Evolutionary conservation across 2,113 vertebrate species (phyloP).

Genomic region (Melanotaenia duboulayi): DNA sequence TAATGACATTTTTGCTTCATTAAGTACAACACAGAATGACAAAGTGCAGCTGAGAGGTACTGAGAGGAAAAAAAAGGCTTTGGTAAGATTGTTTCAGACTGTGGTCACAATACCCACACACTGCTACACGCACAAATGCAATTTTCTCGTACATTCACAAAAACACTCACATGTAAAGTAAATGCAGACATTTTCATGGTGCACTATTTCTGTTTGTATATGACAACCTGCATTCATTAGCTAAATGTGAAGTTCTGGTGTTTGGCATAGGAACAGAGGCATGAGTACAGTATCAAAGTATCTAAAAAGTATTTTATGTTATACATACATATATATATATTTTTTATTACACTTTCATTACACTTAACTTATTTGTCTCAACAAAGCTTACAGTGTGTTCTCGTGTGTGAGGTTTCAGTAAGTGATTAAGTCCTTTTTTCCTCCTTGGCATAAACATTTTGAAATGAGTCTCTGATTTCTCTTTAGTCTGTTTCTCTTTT

Average conservation of each 20-base stretch:
- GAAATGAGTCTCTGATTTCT: too few species aligned
- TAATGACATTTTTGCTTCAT: constrained; percentile 43
- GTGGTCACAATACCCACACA: constrained; percentile 35
- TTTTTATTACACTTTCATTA: too few species aligned
- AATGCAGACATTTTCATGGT: constrained; percentile 18
- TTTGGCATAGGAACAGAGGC: not conserved
- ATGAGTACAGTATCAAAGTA: too few species aligned
- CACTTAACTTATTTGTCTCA: constrained; percentile 19
- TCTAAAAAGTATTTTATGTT: too few species aligned
- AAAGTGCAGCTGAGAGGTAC: not conserved
- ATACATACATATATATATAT: too few species aligned
- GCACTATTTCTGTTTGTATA: constrained; percentile 20
- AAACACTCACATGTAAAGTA: not conserved
- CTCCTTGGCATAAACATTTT: too few species aligned
- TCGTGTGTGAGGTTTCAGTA: too few species aligned
- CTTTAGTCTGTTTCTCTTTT: too few species aligned
- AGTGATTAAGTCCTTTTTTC: too few species aligned
- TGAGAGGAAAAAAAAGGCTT: constrained; percentile 2
- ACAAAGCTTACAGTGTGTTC: not conserved
- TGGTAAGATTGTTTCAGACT: constrained; percentile 35
- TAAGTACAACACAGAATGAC: constrained; percentile 19
- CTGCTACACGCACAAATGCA: not conserved
- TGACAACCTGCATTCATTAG: constrained; percentile 40
- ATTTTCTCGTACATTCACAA: constrained; percentile 5
- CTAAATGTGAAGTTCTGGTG: constrained; percentile 40